Evolutionary conservation across 2,113 vertebrate genomes (phyloP), one percentile per base, ranked within the genome.

Genomic region (Otis tarda): DNA sequence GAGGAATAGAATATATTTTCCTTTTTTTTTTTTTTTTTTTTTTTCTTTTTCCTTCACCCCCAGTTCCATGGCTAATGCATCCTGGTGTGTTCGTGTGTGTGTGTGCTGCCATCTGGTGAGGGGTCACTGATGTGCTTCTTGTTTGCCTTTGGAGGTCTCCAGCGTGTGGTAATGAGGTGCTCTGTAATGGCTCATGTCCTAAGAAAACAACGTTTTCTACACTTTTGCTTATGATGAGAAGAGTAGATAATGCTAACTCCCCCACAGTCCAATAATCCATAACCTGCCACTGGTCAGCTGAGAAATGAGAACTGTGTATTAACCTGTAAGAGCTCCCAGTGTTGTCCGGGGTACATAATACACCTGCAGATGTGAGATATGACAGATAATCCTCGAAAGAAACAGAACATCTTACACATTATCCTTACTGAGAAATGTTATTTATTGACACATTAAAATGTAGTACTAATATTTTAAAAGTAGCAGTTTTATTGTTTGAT

Each of bases 101-200:
- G 12, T 49, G 69, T 89, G 89, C 77, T 95, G 95, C 95, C 96
- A 94, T 53, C 96, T 94, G 65, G 30, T 76, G 96, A 60, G 33
- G 19, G 9, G 2, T 25, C 49, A 19, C 20, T 16, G 20, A 5
- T 49, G 35, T 56, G 41, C 57, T 30, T 2, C 11, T 33, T 6
- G 9, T 27, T 57, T 37, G 30, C 28, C 19, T 52, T 24, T 6
- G 30, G 39, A 33, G 3, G 2, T 43, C 55, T 13, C 0, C 30
- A 30, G 43, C 19, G 1, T 16, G 18, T 52, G 41, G 33, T 18
- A 31, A 31, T 8, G 64, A 45, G 16, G 17, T n/a, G 5, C 14
- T n/a, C 50, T 19, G 19, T 43, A 31, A n/a, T 7, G 61, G 55
- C 24, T 73, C 22, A 2, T 19, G 9, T 27, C 17, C 9, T 60